Conservation (phyloP, 2,113 vertebrate species). For the Conger conger region DNA sequence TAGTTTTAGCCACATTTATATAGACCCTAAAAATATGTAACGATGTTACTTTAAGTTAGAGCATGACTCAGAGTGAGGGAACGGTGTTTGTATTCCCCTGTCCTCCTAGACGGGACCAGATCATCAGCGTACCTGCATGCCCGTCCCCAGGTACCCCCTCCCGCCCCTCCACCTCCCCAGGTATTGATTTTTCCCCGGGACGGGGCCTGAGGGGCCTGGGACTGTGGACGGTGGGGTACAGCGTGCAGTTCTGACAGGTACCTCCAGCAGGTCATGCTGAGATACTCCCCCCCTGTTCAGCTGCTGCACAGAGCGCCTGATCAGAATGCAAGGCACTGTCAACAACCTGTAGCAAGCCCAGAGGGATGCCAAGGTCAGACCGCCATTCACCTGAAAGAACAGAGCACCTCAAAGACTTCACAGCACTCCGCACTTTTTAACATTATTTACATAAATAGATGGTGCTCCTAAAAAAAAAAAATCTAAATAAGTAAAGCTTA, state of each 20-base stretch:
- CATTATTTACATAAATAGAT: neutral
- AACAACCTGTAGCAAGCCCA: neutral
- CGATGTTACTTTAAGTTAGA: too few species aligned
- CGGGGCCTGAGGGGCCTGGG: neutral
- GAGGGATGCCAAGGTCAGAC: neutral
- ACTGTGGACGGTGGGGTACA: neutral
- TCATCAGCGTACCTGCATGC: neutral
- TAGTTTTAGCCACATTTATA: too few species aligned
- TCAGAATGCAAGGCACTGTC: neutral
- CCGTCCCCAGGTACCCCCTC: neutral
- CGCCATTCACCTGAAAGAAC: neutral
- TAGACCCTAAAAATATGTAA: too few species aligned
- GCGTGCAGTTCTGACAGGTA: neutral
- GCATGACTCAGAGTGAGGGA: too few species aligned
- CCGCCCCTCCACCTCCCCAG: neutral
- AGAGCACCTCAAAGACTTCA: neutral
- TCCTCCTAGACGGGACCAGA: neutral
- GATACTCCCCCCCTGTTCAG: too few species aligned
- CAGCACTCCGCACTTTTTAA: too few species aligned
- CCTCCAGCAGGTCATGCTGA: too few species aligned
- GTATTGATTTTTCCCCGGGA: neutral
- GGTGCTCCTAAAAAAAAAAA: too few species aligned
- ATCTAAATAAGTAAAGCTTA: too few species aligned
- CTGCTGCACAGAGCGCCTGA: neutral
- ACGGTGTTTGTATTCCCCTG: too few species aligned